phyloP scores from a whole-genome alignment of 1,140 invertebrate species.

The Zelostemma sp. region DNA sequence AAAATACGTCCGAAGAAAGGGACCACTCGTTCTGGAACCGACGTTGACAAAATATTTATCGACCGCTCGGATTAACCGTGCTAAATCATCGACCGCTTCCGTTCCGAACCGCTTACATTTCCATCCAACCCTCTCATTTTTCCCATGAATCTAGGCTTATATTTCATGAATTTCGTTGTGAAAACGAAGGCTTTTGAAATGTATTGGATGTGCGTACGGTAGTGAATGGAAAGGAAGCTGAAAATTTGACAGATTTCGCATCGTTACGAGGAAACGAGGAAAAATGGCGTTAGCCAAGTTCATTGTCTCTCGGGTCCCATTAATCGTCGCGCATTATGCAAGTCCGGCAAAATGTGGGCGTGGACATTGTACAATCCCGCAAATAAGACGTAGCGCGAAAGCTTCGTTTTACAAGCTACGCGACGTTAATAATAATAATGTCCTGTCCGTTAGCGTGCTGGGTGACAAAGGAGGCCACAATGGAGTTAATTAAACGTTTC shows the following conservation, averaged over 20 bases:
- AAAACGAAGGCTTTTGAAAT: too few species aligned
- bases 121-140: neutral
- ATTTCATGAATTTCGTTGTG: too few species aligned
- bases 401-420: slow-evolving; percentile 8
- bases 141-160: neutral
- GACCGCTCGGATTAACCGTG: slow-evolving; percentile 16
- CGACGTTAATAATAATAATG: slow-evolving; percentile 14
- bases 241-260: too few species aligned
- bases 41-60: slow-evolving; percentile 33
- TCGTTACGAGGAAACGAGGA: too few species aligned
- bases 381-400: slow-evolving; percentile 4
- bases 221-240: too few species aligned
- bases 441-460: slow-evolving; percentile 12
- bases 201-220: too few species aligned
- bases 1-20: slow-evolving; percentile 17
- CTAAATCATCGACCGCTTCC: slow-evolving; percentile 12
- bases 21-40: slow-evolving; percentile 2
- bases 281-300: too few species aligned
- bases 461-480: slow-evolving; percentile 54
- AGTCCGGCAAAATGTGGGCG: neutral
- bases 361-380: neutral
- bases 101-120: neutral
- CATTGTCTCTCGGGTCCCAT: too few species aligned
- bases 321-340: neutral
- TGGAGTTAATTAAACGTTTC: slow-evolving; percentile 69